Percentiles rank a stretch among this genome's conserved stretches.
These are phyloP conservation scores for Gorsachius goisagi DNA, from an alignment of 2,113 vertebrate species.

Conservation along the genomic window DNA sequence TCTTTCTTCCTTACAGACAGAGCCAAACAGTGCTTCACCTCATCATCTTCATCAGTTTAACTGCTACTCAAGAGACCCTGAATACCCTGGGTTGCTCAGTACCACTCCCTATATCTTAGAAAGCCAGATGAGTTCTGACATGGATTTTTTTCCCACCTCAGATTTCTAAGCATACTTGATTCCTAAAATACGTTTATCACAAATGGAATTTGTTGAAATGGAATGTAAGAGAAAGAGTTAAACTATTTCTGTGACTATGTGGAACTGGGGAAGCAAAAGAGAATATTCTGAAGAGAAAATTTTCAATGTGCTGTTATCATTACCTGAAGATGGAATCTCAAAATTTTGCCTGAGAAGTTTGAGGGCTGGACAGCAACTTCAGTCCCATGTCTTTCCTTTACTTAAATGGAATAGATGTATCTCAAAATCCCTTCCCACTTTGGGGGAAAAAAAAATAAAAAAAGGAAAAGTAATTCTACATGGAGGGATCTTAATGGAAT, in stretches of 20 bases:
- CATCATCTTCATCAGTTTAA: background rate
- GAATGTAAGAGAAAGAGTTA: background rate
- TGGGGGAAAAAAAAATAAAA: too few relatives aligned
- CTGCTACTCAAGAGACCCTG: background rate
- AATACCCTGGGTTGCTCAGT: background rate
- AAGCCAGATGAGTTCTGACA: background rate
- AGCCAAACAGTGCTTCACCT: background rate
- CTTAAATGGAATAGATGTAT: background rate
- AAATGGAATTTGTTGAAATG: background rate
- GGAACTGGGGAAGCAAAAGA: background rate
- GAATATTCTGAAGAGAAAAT: background rate
- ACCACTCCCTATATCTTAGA: background rate
- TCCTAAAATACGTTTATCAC: background rate
- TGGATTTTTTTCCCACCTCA: background rate
- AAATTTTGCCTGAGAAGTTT: background rate
- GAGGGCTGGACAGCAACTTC: background rate
- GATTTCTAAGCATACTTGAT: background rate
- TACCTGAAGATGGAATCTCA: background rate
- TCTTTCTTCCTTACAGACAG: background rate
- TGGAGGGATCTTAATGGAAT: background rate
- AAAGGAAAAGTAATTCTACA: background rate
- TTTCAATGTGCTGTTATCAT: background rate
- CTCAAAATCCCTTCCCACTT: background rate
- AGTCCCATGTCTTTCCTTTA: background rate
- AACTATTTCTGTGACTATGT: background rate